Evolutionary conservation across 2,113 vertebrate genomes (phyloP).

Genomic region (Triplophysa siluroides): DNA sequence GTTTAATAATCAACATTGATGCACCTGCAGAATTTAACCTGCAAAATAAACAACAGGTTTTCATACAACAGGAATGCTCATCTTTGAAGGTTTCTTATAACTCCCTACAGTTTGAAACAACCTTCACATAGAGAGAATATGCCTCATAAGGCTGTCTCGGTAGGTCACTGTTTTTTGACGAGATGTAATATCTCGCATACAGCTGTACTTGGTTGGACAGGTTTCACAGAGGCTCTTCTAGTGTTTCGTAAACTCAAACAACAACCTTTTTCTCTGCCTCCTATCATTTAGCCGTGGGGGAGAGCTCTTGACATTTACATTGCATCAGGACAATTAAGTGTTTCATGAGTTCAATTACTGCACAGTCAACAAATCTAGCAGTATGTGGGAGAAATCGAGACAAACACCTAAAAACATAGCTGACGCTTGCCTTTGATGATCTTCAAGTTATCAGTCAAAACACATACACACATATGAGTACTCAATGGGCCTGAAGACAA

Average conservation of each 20-base stretch:
- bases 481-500: slow-evolving; percentile 4
- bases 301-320: slow-evolving; percentile 51
- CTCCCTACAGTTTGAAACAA: no score
- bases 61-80: no score
- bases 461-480: neutral
- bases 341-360: slow-evolving; percentile 43
- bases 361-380: slow-evolving; percentile 19
- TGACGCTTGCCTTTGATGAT: slow-evolving; percentile 21
- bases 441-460: neutral
- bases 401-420: slow-evolving; percentile 30
- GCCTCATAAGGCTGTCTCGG: neutral
- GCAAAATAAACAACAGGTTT: no score
- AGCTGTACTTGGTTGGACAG: neutral
- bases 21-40: no score
- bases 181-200: neutral
- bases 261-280: slow-evolving; percentile 18
- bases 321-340: slow-evolving; percentile 14
- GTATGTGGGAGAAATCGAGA: slow-evolving; percentile 11
- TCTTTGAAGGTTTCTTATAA: no score
- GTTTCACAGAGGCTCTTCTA: slow-evolving; percentile 35
- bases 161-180: neutral
- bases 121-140: no score
- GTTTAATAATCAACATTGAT: no score
- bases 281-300: slow-evolving; percentile 18
- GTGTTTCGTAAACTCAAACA: slow-evolving; percentile 38